Evolutionary conservation across 2,797 vertebrate species (phyloP), one percentile per base, ranked within the genome.

Genomic region (Peromyscus melanophrys): DNA sequence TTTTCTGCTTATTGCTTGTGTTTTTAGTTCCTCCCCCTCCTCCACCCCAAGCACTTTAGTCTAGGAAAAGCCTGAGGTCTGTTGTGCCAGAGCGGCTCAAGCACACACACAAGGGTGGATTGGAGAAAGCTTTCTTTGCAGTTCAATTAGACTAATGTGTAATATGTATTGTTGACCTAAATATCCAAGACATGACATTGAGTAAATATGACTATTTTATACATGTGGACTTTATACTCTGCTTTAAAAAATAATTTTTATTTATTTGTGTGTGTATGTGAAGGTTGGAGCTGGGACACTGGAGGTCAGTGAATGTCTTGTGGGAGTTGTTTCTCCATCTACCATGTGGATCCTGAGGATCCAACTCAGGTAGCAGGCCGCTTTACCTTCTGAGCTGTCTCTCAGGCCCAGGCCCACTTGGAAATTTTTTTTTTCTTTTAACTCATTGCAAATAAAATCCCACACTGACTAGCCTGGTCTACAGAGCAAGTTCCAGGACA

Each of bases 201-300:
- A 97, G 96, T 98, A 97, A 96, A 98, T 11, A 1, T 77, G 71
- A 27, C 55, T 76, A 37, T 94, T 96, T 96, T 92, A 19, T 89
- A 89, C 52, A 65, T 6, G 9, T 55, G 69, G 29, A 31, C 21
- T 94, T 77, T n/a, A 34, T 84, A 63, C 55, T 89, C 21, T 81
- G 52, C 40, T 86, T 34, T 75, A 29, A 25, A 69, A 85, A 71
- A 69, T 37, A 37, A 4, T 37, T 10, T 37, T 37, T 87, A 7
- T 87, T 3, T 73, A 3, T n/a, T 7, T 27, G 83, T 85, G 82
- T 31, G 37, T 34, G 17, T 49, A 17, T 69, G 4, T n/a, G 21
- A 2, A 12, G 34, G 65, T 17, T 49, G 43, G 31, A 6, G 40
- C 82, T 65, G 40, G 31, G 27, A 43, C 43, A 10, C 34, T n/a